These are phyloP conservation scores for Brachyhypopomus gauderio DNA, from an alignment of 2,113 vertebrate genomes.

Conservation along the genomic window DNA sequence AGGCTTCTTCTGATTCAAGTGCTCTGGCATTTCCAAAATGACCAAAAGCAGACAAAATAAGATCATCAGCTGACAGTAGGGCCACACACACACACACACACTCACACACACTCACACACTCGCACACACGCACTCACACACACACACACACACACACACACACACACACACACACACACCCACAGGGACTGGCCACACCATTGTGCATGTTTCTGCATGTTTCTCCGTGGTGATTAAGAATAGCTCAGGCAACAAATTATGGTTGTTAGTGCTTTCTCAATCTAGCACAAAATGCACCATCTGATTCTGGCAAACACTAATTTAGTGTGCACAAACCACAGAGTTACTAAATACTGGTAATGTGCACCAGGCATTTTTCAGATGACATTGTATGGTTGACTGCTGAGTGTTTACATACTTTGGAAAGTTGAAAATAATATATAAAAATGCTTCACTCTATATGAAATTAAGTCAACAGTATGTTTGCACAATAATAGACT, in stretches of 20 bases:
- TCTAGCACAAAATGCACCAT: not conserved
- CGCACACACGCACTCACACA: too few relatives aligned
- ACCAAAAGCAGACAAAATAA: conserved; percentile 33
- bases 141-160: not conserved
- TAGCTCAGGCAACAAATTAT: not conserved
- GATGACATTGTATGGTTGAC: not conserved
- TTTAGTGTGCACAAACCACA: too few relatives aligned
- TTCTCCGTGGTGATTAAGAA: not conserved
- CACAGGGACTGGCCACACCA: not conserved
- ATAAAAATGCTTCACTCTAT: not conserved
- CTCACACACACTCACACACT: not conserved
- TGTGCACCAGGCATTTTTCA: not conserved
- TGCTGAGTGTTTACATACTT: not conserved
- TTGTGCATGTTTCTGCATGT: not conserved
- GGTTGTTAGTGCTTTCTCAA: not conserved
- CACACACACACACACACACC: too few relatives aligned
- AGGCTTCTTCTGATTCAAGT: not conserved
- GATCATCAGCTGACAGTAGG: conserved; percentile 30
- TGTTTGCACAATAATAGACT: conserved; percentile 15
- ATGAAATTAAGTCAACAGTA: conserved; percentile 13
- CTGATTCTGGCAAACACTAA: not conserved
- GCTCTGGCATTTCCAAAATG: conserved; percentile 21
- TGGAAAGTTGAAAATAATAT: not conserved
- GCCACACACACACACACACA: not conserved
- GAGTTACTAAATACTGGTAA: too few relatives aligned